These are phyloP conservation scores for Centropus bengalensis DNA, from an alignment of 2,113 vertebrate species.

Conservation along the genomic window DNA sequence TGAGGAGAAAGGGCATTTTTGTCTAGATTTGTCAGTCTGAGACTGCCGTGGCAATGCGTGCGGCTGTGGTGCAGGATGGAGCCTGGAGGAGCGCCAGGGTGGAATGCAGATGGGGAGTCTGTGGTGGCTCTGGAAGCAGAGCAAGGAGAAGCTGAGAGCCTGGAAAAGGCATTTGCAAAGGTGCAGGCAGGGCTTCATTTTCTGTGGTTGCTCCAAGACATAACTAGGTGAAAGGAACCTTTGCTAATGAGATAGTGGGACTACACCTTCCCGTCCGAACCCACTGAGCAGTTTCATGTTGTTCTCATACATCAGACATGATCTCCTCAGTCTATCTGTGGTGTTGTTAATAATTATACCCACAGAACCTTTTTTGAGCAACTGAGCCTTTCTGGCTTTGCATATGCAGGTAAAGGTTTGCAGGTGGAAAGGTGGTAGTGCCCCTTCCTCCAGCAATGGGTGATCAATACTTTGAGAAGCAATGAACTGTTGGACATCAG, in stretches of 20 bases:
- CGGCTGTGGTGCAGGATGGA: not conserved
- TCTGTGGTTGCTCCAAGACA: not conserved
- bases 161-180: not conserved
- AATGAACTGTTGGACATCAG: not conserved
- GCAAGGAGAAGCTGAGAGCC: not conserved
- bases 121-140: not conserved
- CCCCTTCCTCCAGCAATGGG: not conserved
- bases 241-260: not conserved
- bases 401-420: not conserved
- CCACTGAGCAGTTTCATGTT: not conserved
- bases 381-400: not conserved
- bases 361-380: not conserved
- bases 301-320: not conserved
- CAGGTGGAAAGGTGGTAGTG: not conserved
- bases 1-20: not conserved
- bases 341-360: not conserved
- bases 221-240: not conserved
- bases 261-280: not conserved
- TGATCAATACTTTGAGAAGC: not conserved
- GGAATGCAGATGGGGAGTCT: not conserved
- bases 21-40: not conserved
- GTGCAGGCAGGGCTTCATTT: not conserved
- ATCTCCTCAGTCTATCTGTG: not conserved
- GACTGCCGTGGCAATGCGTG: rapidly evolving
- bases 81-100: not conserved